phyloP scores from a whole-genome alignment of 2,888 invertebrate genomes.

The Cryptophagus acutangulus region DNA sequence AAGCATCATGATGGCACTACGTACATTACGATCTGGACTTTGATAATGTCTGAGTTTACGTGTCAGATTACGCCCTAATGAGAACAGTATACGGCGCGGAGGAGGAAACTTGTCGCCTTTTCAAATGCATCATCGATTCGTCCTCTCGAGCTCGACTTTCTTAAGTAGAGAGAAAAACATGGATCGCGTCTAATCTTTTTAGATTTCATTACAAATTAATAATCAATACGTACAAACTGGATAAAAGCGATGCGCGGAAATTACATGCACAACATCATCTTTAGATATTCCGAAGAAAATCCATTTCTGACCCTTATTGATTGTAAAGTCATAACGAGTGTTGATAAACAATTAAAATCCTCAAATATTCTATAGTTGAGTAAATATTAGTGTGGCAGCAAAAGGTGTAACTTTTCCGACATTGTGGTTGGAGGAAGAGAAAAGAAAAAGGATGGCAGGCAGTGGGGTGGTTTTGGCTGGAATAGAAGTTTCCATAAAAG shows the following conservation, averaged over 20 bases:
- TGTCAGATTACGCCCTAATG: conserved; percentile 31
- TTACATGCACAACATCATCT: too few relatives aligned
- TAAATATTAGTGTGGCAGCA: conserved; percentile 21
- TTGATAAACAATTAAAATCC: conserved; percentile 27
- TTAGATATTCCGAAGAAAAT: too few relatives aligned
- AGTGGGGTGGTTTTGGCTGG: not conserved
- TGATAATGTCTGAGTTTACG: conserved; percentile 32
- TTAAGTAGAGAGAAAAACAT: too few relatives aligned
- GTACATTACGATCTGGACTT: conserved; percentile 33
- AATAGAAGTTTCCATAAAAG: conserved; percentile 11
- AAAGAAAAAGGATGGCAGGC: too few relatives aligned
- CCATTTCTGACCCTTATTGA: too few relatives aligned
- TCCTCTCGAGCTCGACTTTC: too few relatives aligned
- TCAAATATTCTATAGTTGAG: too few relatives aligned
- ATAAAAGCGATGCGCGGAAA: too few relatives aligned
- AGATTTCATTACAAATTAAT: too few relatives aligned
- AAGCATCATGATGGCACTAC: conserved; percentile 25
- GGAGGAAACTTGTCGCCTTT: not conserved
- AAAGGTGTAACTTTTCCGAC: conserved; percentile 23
- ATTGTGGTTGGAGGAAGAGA: conserved; percentile 16
- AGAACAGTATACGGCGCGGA: conserved; percentile 16
- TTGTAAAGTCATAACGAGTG: conserved; percentile 14
- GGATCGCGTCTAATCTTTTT: too few relatives aligned
- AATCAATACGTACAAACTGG: too few relatives aligned
- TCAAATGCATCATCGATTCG: too few relatives aligned